Conservation (phyloP, 2,113 vertebrate species). For the Salvelinus alpinus region DNA sequence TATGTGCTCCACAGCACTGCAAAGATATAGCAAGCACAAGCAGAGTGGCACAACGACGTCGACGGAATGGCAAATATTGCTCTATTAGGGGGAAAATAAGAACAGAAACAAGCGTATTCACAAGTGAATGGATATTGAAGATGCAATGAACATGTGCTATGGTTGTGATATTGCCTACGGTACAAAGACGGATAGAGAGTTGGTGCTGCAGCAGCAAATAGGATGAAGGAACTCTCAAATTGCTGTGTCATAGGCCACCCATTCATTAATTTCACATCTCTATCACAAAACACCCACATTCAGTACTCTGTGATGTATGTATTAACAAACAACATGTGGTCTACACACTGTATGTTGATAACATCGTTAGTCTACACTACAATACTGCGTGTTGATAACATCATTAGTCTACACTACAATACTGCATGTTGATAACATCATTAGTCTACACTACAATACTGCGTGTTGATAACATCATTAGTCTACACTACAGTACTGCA, state of each 20-base stretch:
- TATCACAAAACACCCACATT: not conserved
- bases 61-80: not conserved
- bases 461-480: too few species aligned
- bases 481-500: too few species aligned
- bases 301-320: too few species aligned
- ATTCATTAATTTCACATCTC: not conserved
- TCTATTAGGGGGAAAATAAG: not conserved
- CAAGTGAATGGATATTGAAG: not conserved
- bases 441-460: too few species aligned
- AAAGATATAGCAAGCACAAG: not conserved
- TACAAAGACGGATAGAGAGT: not conserved
- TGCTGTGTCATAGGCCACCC: not conserved
- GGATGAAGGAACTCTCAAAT: not conserved
- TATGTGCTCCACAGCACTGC: not conserved
- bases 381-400: too few species aligned
- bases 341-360: too few species aligned
- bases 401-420: too few species aligned
- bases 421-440: too few species aligned
- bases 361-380: too few species aligned
- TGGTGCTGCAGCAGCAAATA: not conserved
- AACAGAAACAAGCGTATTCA: not conserved
- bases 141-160: constrained; percentile 2
- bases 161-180: not conserved
- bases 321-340: too few species aligned
- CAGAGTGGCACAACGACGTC: not conserved